Percentiles rank a stretch among this genome's conserved stretches.
Evolutionary conservation across 2,888 invertebrate genomes (phyloP).

Genomic region (Polymixis lichenea): DNA sequence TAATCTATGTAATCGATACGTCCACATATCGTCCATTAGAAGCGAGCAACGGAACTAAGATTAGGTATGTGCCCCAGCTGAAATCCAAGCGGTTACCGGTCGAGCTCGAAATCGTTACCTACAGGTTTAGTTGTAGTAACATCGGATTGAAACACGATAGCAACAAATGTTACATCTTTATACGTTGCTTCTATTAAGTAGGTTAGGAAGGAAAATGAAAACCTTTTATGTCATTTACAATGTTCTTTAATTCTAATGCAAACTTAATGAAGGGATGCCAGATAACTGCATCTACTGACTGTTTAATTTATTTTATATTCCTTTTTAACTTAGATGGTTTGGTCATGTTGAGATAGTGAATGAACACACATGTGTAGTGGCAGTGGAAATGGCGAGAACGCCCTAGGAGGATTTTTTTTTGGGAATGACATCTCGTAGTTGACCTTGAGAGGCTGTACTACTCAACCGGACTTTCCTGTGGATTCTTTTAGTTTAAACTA

Average conservation of each 20-base stretch:
- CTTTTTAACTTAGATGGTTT: no score
- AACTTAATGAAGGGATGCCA: background rate
- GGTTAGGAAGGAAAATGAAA: background rate
- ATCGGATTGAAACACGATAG: constrained; percentile 5
- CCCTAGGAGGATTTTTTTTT: no score
- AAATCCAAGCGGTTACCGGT: constrained; percentile 2
- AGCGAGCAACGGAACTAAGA: constrained; percentile 22
- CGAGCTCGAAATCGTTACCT: constrained; percentile 9
- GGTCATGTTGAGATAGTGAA: no score
- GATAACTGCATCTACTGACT: background rate
- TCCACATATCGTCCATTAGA: constrained; percentile 37
- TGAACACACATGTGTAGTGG: no score
- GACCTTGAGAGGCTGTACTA: no score
- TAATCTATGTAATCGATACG: constrained; percentile 31
- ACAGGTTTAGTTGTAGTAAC: background rate
- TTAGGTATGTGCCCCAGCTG: constrained; percentile 6
- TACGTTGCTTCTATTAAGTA: background rate
- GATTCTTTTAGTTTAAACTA: no score
- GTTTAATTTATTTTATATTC: no score
- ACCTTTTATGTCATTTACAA: constrained; percentile 4
- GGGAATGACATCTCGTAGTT: no score
- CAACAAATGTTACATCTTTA: constrained; percentile 14
- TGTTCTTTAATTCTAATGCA: background rate
- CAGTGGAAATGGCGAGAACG: no score
- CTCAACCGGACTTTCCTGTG: no score